Evolutionary conservation across 2,797 vertebrate genomes (phyloP).

Genomic region (Chloroceryle inda): DNA sequence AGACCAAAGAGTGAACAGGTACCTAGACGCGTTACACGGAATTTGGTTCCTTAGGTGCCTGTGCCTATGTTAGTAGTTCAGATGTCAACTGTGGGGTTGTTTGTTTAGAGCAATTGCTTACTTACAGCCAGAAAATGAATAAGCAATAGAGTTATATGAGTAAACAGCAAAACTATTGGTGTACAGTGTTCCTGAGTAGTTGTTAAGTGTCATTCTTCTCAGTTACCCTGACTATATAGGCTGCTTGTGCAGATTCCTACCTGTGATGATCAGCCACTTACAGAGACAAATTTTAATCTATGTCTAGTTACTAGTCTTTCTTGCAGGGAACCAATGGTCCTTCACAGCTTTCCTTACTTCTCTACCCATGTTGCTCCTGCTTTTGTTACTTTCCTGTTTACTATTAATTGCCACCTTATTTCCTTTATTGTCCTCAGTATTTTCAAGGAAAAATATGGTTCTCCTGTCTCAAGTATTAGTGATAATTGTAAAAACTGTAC

Average conservation of each 20-base stretch:
- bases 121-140: not conserved
- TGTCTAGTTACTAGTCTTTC: not conserved
- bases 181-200: not conserved
- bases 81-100: not conserved
- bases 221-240: not conserved
- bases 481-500: not conserved
- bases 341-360: not conserved
- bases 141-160: not conserved
- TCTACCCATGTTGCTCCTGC: fast-evolving
- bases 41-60: not conserved
- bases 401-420: not conserved
- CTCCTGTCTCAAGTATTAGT: not conserved
- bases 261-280: not conserved
- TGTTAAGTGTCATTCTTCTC: not conserved
- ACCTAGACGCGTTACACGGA: not conserved
- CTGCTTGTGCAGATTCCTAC: not conserved
- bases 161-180: not conserved
- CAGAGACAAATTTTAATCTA: not conserved
- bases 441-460: not conserved
- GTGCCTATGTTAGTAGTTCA: not conserved
- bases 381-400: not conserved
- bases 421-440: not conserved
- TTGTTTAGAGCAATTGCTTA: not conserved
- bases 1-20: not conserved
- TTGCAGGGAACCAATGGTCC: not conserved